Evolutionary conservation across 2,113 vertebrate genomes (phyloP), one percentile per base, ranked within the genome.

Genomic region (Syngnathus typhle): DNA sequence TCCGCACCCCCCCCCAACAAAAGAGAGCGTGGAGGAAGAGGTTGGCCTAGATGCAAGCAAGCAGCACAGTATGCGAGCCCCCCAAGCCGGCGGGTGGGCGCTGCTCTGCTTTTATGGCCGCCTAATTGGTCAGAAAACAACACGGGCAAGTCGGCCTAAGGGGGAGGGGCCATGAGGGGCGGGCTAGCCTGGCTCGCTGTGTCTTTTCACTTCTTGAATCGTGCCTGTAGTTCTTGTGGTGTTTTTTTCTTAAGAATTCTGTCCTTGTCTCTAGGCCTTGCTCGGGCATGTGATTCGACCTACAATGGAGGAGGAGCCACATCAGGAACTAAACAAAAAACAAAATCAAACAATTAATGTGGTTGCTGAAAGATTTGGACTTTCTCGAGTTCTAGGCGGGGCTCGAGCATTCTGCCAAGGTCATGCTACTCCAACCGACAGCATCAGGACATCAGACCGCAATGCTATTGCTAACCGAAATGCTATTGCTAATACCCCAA

Each of bases 51-150:
- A 80, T 86, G 73, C 78, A 79, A 84, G 79, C 81, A 74, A 70
- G 66, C 82, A 75, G 73, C 68, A 32, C 54, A 77, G 63, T 44
- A 39, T 76, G n/a, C 21, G 68, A 78, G 75, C 78, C 80, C 70
- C 83, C 55, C 55, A 10, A 32, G 55, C 75, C 67, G 83, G 80
- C 70, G 68, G 73, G 79, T 43, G 74, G 59, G 54, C 63, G 67
- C 56, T 15, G 64, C 76, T 64, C 64, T 75, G 79, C 81, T 70
- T 85, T 88, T 86, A 83, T 87, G 72, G 69, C 67, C 83, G 84
- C 76, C 78, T 89, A 88, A 90, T 89, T 89, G 86, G 79, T 84
- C 81, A 89, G 85, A 89, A 91, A 82, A 74, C 74, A 80, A 76
- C 76, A 79, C 16, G 70, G 63, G 71, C 44, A 16, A 64, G 21